Percentiles rank a stretch among this genome's conserved stretches.
Conservation (phyloP, 2,888 invertebrate species). For the Tortrix viridana region DNA sequence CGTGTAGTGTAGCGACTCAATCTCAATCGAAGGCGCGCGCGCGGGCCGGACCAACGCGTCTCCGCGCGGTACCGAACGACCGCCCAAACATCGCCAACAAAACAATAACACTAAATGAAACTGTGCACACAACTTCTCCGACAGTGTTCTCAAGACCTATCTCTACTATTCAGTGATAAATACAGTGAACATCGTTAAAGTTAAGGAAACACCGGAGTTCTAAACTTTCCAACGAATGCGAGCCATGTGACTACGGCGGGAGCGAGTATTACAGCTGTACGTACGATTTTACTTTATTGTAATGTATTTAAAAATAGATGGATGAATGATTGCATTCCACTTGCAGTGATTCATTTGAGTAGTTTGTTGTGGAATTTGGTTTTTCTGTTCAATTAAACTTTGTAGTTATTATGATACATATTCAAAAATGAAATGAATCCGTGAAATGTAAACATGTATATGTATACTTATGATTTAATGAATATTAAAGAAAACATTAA, state of each 20-base stretch:
- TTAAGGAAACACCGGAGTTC: constrained; percentile 68
- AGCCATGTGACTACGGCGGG: constrained; percentile 76
- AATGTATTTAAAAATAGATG: constrained; percentile 60
- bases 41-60: constrained; percentile 53
- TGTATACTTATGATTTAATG: too few relatives aligned
- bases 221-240: constrained; percentile 69
- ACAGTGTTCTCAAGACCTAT: constrained; percentile 58
- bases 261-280: constrained; percentile 71
- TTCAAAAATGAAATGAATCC: too few relatives aligned
- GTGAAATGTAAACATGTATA: too few relatives aligned
- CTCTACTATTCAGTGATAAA: constrained; percentile 61
- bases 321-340: constrained; percentile 45
- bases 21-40: constrained; percentile 68
- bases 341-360: constrained; percentile 41
- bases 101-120: constrained; percentile 45
- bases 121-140: constrained; percentile 42
- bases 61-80: constrained; percentile 28
- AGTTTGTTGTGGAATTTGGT: neutral
- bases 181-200: constrained; percentile 64
- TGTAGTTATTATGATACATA: too few relatives aligned
- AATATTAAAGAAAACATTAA: too few relatives aligned
- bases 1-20: constrained; percentile 47
- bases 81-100: constrained; percentile 24
- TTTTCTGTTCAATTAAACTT: too few relatives aligned
- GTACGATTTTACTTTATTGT: constrained; percentile 68